phyloP scores from a whole-genome alignment of 2,888 invertebrate genomes.

The Thecophora atra region DNA sequence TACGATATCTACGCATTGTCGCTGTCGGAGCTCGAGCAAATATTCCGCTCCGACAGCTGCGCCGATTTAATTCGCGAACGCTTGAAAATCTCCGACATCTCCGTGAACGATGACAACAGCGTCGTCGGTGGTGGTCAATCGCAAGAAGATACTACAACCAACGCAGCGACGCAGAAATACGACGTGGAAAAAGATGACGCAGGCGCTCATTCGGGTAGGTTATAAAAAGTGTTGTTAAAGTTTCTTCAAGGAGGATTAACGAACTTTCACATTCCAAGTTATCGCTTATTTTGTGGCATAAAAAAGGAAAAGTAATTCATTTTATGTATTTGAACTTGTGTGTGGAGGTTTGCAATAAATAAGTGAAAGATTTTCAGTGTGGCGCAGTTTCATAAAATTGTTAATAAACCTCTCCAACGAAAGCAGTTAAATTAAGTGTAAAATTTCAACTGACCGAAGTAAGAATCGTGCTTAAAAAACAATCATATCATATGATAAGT shows the following conservation, averaged over 20 bases:
- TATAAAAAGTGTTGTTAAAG: neutral
- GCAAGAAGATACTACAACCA: constrained; percentile 42
- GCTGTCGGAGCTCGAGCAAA: constrained; percentile 62
- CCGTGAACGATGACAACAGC: constrained; percentile 43
- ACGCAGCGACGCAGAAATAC: neutral
- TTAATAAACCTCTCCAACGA: too few relatives aligned
- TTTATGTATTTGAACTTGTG: too few relatives aligned
- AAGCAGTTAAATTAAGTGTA: too few relatives aligned
- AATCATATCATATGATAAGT: too few relatives aligned
- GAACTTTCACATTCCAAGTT: too few relatives aligned
- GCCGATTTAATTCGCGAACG: constrained; percentile 62
- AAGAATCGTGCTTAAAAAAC: too few relatives aligned
- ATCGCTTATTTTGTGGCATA: too few relatives aligned
- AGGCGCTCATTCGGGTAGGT: constrained; percentile 78
- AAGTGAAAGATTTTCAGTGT: too few relatives aligned
- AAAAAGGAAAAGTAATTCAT: too few relatives aligned
- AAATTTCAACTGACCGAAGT: too few relatives aligned
- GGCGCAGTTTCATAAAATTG: too few relatives aligned
- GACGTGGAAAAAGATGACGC: constrained; percentile 71
- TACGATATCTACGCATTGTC: constrained; percentile 63
- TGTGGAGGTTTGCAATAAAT: too few relatives aligned
- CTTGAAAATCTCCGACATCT: constrained; percentile 60
- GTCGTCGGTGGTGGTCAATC: constrained; percentile 43
- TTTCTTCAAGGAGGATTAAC: neutral
- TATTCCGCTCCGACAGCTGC: constrained; percentile 63